These are phyloP conservation scores for Rhagophthalmus giganteus DNA, from an alignment of 2,888 invertebrate genomes.

Conservation along the genomic window DNA sequence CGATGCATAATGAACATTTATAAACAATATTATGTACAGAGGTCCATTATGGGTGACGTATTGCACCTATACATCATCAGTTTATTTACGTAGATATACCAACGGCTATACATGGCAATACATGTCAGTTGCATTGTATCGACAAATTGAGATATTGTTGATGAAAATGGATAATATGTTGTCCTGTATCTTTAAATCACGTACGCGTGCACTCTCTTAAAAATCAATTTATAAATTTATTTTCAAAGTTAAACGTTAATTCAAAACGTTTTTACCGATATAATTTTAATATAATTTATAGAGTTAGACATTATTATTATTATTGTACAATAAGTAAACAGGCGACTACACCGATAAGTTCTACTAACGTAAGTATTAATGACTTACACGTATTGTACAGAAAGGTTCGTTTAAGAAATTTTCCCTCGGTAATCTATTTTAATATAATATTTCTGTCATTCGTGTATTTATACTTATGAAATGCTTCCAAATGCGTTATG, in stretches of 20 bases:
- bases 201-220: no score
- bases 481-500: not conserved
- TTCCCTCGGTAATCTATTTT: no score
- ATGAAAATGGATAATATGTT: not conserved
- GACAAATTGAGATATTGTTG: not conserved
- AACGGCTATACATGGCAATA: not conserved
- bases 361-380: not conserved
- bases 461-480: no score
- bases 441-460: no score
- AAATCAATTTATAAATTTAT: no score
- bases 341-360: not conserved
- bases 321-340: not conserved
- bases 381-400: no score
- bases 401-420: no score
- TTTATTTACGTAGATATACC: not conserved
- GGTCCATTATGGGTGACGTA: slow-evolving; percentile 24
- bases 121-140: not conserved
- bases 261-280: no score
- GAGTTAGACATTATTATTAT: not conserved
- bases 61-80: slow-evolving; percentile 23
- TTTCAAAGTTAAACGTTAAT: no score
- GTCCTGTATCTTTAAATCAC: no score
- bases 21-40: slow-evolving; percentile 17
- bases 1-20: slow-evolving; percentile 2
- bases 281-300: no score